Percentiles rank a stretch among this genome's conserved stretches.
These are phyloP conservation scores for Candoia aspera DNA, from an alignment of 2,113 vertebrate genomes.

Conservation along the genomic window DNA sequence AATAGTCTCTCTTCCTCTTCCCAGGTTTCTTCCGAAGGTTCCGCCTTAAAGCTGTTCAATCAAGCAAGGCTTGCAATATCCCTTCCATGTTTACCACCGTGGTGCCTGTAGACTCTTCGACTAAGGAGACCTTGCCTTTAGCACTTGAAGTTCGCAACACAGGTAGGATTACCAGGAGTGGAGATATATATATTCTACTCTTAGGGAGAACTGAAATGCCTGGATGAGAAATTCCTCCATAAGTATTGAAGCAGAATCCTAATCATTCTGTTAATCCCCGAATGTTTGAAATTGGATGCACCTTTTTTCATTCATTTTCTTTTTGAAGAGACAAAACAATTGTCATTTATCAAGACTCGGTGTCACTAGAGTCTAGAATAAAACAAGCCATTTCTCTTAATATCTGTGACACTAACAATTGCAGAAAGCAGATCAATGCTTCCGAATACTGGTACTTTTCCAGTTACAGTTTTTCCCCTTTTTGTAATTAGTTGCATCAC, in stretches of 20 bases:
- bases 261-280: background rate
- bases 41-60: slow-evolving; percentile 90
- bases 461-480: background rate
- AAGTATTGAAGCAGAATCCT: background rate
- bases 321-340: background rate
- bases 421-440: background rate
- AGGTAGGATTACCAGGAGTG: slow-evolving; percentile 68
- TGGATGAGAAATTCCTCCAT: background rate
- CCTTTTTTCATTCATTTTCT: background rate
- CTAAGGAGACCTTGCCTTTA: slow-evolving; percentile 66
- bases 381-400: background rate
- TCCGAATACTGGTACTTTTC: background rate
- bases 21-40: slow-evolving; percentile 82
- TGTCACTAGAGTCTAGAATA: background rate
- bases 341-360: background rate
- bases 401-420: background rate
- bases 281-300: background rate
- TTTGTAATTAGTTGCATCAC: background rate
- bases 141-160: slow-evolving; percentile 74
- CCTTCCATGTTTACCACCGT: slow-evolving; percentile 88
- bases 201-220: background rate
- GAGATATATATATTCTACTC: no score
- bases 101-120: slow-evolving; percentile 76
- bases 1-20: background rate
- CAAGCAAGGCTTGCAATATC: slow-evolving; percentile 92